phyloP scores from a whole-genome alignment of 53 echinoderm and acorn worm genomes.

The Paracentrotus lividus region DNA sequence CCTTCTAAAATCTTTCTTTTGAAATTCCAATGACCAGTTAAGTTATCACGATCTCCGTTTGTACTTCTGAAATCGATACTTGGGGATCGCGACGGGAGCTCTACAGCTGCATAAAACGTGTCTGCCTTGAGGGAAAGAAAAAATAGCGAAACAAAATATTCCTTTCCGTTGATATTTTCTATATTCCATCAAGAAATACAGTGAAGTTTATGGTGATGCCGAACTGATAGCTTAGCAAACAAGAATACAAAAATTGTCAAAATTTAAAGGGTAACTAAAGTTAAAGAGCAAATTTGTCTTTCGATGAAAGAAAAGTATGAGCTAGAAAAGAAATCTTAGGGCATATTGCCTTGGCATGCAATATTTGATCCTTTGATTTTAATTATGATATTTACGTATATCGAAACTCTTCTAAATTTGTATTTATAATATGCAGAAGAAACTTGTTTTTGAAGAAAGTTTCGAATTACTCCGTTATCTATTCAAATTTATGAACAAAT shows the following conservation, averaged over 20 bases:
- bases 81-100: not conserved
- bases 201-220: not conserved
- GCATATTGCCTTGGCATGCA: not conserved
- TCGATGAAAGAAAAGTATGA: not conserved
- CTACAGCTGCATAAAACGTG: constrained; percentile 49
- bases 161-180: not conserved
- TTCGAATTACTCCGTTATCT: too few relatives aligned
- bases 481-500: too few relatives aligned
- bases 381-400: too few relatives aligned
- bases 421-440: too few relatives aligned
- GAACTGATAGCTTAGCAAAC: not conserved
- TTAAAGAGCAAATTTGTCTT: not conserved
- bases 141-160: constrained; percentile 4
- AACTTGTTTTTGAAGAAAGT: too few relatives aligned
- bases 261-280: not conserved
- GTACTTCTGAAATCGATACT: constrained; percentile 34
- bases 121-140: not conserved
- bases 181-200: not conserved
- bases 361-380: too few relatives aligned
- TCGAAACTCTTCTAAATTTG: too few relatives aligned
- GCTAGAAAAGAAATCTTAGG: not conserved
- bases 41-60: not conserved
- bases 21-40: constrained; percentile 23
- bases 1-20: not conserved
- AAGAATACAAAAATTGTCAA: not conserved